Percentiles rank a stretch among this genome's conserved stretches.
Conservation (phyloP, 35 echinoderm and acorn worm species). For the Holothuria glaberrima region DNA sequence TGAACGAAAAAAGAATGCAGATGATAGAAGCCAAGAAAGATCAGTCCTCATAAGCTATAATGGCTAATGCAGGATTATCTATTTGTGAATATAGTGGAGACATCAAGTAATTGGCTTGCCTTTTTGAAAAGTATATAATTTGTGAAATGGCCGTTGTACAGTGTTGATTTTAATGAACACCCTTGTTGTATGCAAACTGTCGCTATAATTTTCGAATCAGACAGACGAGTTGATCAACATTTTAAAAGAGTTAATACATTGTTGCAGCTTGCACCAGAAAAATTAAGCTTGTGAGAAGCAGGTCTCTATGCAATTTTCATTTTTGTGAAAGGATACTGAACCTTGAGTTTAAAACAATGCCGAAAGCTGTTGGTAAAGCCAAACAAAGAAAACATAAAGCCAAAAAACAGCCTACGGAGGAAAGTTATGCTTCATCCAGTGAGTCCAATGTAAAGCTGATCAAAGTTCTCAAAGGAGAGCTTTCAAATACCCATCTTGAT, state of each 20-base stretch:
- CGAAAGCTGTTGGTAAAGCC: neutral
- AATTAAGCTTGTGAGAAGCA: neutral
- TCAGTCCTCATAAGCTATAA: slow-evolving; percentile 30
- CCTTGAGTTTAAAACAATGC: neutral
- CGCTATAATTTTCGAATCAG: no score
- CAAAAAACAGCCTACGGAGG: neutral
- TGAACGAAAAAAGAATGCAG: slow-evolving; percentile 34
- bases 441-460: slow-evolving; percentile 1
- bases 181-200: no score
- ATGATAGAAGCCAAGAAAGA: slow-evolving; percentile 5
- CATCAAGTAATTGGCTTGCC: neutral
- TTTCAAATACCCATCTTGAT: neutral
- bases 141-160: neutral
- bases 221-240: no score
- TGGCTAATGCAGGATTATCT: slow-evolving; percentile 1
- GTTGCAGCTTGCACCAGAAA: no score
- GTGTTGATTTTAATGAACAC: neutral
- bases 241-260: no score
- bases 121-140: neutral
- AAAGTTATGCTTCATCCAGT: neutral
- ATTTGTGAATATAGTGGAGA: slow-evolving; percentile 7
- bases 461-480: slow-evolving; percentile 18
- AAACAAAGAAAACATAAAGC: slow-evolving; percentile 3
- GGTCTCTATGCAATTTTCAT: neutral
- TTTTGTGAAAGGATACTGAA: neutral